Evolutionary conservation across 2,797 vertebrate species (phyloP), one percentile per base, ranked within the genome.

Genomic region (Pangasius macronema): DNA sequence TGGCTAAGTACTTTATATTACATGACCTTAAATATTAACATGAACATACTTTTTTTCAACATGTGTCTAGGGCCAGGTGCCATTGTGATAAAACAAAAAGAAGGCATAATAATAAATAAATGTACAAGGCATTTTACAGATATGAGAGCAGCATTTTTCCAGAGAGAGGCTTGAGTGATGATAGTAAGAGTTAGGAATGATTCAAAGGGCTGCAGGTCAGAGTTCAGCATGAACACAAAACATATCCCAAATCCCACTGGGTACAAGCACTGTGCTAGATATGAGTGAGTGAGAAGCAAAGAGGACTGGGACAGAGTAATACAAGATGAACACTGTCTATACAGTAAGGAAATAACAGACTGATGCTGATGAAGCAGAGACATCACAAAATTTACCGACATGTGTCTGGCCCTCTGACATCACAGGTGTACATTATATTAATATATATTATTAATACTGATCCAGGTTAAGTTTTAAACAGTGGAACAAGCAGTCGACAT

Each of bases 61-160:
- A 2, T 61, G 49, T 30, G 85, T 91, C 90, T 85, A 88, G 90
- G 89, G 90, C 86, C 81, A 89, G 90, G 33, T 90, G 90, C 36
- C 7, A 36, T 86, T 84, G 61, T 83, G 86, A 82, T 84, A 85
- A 85, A 76, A 33, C 65, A 49, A 84, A 49, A 76, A 73, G 49
- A 53, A 65, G 82, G 27, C 82, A 85, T 85, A 79, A 83, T 72
- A 86, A 81, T 36, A 68, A 87, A 80, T 57, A 59, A 86, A 88
- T 82, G 33, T 63, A 80, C 75, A 89, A 85, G 84, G 65, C 61
- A 89, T 77, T 80, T 89, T 85, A 86, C 63, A 72, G 10, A 84
- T 63, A 87, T 42, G 39, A 81, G 5, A 86, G 70, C 76, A 76
- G 73, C 57, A 55, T 68, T 67, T 33, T 75, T 33, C 20, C 49